Evolutionary conservation across 2,113 vertebrate species (phyloP).

Genomic region (Cavia porcellus): DNA sequence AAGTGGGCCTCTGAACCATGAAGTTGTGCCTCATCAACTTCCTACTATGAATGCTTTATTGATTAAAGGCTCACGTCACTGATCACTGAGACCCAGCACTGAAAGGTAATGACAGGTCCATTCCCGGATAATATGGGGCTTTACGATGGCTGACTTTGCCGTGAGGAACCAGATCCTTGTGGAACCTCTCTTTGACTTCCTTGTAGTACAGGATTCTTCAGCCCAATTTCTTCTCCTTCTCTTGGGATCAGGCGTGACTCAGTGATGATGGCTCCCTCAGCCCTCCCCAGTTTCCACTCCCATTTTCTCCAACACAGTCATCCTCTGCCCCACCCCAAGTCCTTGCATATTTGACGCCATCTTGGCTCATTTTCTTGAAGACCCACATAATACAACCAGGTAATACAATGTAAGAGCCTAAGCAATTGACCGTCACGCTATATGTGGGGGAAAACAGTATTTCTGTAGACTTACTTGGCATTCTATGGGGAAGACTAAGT

Average conservation of each 20-base stretch:
- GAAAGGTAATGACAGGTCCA: too few species aligned
- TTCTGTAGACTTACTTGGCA: conserved; percentile 49
- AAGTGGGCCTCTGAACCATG: not conserved
- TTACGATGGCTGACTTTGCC: not conserved
- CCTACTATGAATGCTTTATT: not conserved
- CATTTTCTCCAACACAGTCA: not conserved
- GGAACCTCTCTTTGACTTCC: not conserved
- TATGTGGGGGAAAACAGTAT: not conserved
- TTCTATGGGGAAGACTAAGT: not conserved
- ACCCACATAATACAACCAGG: not conserved
- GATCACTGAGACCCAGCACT: not conserved
- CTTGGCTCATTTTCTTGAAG: not conserved
- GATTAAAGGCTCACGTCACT: not conserved
- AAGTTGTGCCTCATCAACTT: too few species aligned
- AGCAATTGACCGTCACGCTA: not conserved
- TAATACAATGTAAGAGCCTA: not conserved
- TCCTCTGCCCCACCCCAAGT: not conserved
- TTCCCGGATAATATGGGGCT: not conserved
- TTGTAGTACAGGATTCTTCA: not conserved
- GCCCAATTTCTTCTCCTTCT: not conserved
- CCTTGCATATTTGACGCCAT: not conserved
- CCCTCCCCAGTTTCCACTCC: not conserved
- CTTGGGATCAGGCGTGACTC: not conserved
- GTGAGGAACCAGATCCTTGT: not conserved
- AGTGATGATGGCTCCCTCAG: not conserved